A percentile compares a stretch with the other conserved stretches of the same genome.
Conservation (phyloP, 2,888 invertebrate species). For the Trachelus iudaicus region DNA sequence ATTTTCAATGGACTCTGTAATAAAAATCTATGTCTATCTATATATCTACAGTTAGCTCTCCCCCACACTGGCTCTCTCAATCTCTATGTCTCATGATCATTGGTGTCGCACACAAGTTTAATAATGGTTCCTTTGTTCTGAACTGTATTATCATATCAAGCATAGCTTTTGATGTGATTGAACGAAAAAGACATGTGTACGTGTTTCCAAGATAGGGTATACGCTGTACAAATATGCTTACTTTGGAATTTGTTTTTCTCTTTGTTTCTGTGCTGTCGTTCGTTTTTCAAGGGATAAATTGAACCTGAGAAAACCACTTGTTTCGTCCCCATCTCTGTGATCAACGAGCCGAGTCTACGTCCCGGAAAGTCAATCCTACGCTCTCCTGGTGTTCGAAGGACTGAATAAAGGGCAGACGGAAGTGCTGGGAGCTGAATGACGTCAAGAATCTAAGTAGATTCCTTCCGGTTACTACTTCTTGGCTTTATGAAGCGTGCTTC, state of each 20-base stretch:
- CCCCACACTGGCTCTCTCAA: background rate
- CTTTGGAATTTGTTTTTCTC: background rate
- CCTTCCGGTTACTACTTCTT: background rate
- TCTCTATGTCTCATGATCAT: background rate
- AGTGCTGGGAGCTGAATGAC: background rate
- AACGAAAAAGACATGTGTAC: background rate
- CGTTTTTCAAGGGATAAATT: background rate
- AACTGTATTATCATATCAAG: background rate
- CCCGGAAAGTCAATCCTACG: background rate
- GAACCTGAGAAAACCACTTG: background rate
- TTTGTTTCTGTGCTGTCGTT: background rate
- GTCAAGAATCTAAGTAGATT: background rate
- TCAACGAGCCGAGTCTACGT: background rate
- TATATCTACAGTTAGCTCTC: background rate
- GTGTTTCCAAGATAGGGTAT: background rate
- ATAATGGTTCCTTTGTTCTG: too few species aligned
- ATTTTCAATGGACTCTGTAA: background rate
- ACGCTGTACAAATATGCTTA: background rate
- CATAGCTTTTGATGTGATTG: background rate
- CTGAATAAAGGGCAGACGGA: background rate
- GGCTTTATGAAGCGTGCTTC: background rate
- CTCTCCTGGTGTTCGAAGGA: background rate
- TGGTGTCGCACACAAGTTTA: background rate
- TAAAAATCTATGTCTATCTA: background rate
- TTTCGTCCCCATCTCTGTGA: background rate